These are phyloP conservation scores for Pseudopodoces humilis DNA, from an alignment of 2,113 vertebrate species.

Conservation along the genomic window DNA sequence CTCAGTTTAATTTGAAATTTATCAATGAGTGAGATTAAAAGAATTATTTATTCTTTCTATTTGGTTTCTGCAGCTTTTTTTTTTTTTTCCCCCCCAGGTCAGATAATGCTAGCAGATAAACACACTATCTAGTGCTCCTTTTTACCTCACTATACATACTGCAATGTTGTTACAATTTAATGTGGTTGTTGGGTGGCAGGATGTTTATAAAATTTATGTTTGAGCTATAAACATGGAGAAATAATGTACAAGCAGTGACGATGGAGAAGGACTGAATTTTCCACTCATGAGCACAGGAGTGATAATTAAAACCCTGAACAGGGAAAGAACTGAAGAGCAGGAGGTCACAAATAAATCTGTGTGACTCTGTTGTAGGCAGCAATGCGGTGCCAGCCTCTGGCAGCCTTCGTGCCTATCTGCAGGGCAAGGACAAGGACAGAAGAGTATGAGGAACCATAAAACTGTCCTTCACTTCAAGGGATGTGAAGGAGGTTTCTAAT, in stretches of 20 bases:
- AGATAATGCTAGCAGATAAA: neutral
- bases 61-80: neutral
- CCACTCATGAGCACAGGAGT: neutral
- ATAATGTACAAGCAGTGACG: neutral
- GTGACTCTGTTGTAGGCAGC: neutral
- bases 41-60: neutral
- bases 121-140: neutral
- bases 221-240: neutral
- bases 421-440: neutral
- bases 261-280: neutral
- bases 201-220: neutral
- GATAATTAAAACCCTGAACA: neutral
- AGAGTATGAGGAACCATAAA: neutral
- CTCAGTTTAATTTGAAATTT: neutral
- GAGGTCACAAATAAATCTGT: neutral
- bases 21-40: neutral
- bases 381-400: accelerated
- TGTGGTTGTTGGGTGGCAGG: neutral
- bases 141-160: neutral
- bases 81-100: no score
- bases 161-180: neutral
- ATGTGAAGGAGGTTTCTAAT: neutral
- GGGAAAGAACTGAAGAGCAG: neutral
- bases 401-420: neutral
- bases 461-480: neutral